These are phyloP conservation scores for Catalaphyllia jardinei DNA, from an alignment of 64 coral and sea anemone genomes.

Conservation along the genomic window DNA sequence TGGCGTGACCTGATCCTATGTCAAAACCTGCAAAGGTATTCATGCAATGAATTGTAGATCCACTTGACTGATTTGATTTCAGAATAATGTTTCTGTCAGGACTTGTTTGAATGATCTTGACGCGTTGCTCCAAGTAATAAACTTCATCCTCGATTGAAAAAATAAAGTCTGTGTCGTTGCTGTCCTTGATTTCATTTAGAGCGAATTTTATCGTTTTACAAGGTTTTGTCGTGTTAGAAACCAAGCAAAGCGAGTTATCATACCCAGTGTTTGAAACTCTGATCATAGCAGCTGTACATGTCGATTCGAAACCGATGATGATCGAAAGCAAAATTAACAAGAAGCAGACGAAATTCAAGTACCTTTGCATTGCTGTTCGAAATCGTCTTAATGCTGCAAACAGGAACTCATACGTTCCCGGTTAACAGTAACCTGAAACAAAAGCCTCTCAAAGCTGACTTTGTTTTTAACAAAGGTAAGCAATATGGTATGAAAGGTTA, in stretches of 20 bases:
- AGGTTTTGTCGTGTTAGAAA: not conserved
- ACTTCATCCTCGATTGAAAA: conserved; percentile 39
- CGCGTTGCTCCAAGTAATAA: conserved; percentile 3
- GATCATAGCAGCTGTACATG: not conserved
- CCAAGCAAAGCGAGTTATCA: not conserved
- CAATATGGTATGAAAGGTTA: too few species aligned
- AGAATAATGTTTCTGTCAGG: not conserved
- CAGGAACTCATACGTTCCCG: too few species aligned
- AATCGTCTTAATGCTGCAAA: not conserved
- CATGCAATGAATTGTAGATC: not conserved
- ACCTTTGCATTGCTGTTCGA: not conserved
- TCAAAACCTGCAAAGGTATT: conserved; percentile 26
- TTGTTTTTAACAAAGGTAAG: too few species aligned
- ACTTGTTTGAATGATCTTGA: conserved; percentile 29
- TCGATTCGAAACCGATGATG: not conserved
- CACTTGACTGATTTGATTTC: not conserved
- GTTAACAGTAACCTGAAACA: too few species aligned
- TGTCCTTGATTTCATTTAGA: not conserved
- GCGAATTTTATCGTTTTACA: conserved; percentile 17
- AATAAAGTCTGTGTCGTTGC: conserved; percentile 19
- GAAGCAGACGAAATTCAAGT: not conserved
- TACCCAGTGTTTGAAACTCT: not conserved
- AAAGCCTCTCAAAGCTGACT: too few species aligned
- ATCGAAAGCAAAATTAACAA: not conserved
- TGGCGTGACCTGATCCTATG: not conserved